phyloP scores from a whole-genome alignment of 2,888 invertebrate genomes.

The Sarcophaga rosellei region DNA sequence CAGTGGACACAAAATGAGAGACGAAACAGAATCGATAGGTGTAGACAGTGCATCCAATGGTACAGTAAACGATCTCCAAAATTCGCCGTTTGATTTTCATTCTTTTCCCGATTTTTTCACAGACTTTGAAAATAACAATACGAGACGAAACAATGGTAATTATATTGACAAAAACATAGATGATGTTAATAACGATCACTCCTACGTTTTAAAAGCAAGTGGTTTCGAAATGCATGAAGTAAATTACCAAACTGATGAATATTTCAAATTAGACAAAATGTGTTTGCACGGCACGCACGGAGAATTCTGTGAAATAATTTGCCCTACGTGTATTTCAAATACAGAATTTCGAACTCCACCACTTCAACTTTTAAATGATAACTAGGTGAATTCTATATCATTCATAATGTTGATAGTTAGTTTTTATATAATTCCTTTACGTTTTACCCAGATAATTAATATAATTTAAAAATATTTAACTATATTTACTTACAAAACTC shows the following conservation, averaged over 20 bases:
- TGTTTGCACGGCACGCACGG: constrained; percentile 83
- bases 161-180: constrained; percentile 28
- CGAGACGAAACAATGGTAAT: constrained; percentile 66
- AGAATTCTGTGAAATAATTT: constrained; percentile 84
- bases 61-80: constrained; percentile 58
- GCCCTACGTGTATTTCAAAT: constrained; percentile 83
- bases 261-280: constrained; percentile 78
- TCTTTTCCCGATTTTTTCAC: constrained; percentile 75
- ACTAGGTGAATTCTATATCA: constrained; percentile 15
- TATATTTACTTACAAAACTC: too few species aligned
- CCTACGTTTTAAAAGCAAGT: constrained; percentile 66
- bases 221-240: neutral
- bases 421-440: constrained; percentile 17
- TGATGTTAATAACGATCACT: constrained; percentile 69
- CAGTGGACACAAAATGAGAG: constrained; percentile 64
- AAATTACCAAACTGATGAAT: neutral
- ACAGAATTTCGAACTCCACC: constrained; percentile 74
- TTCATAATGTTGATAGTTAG: neutral
- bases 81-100: constrained; percentile 66
- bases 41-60: constrained; percentile 70
- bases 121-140: constrained; percentile 72
- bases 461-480: too few species aligned
- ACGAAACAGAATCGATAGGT: constrained; percentile 59
- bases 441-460: too few species aligned
- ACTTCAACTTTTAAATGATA: constrained; percentile 72